Evolutionary conservation across 2,888 invertebrate species (phyloP), one percentile per base, ranked within the genome.

Genomic region (Tanytarsus gracilentus): DNA sequence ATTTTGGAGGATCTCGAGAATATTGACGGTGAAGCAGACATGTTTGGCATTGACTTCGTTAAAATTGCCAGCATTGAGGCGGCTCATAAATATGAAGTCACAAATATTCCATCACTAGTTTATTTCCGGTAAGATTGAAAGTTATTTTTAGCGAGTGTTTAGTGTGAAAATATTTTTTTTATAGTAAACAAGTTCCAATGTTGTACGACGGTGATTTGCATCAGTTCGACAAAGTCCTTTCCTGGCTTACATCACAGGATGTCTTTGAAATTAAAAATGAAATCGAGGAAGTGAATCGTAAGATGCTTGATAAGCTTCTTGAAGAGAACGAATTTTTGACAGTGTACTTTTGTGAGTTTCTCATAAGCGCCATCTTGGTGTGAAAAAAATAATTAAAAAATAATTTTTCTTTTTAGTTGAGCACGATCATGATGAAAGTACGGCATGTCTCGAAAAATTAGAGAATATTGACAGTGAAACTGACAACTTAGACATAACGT

Each of bases 391-490:
- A 56, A 40, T 25, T 18, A 44, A 11, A 25, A 18, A 2, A 33
- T 25, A 49, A 30, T 56, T 26, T 27, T 26, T 7, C 61, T 61
- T 72, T 75, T 4, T 66, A 92, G 92, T 91, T 73, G 90, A 92
- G 68, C 81, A 85, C 64, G 84, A 88, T 65, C 81, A 83, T 63
- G 79, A 82, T 33, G 89, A 90, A 66, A 93, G 94, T 72, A 80
- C 82, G 52, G 79, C 83, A n/a, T 89, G 93, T 0, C 75, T 90
- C 66, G 86, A 88, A 63, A 88, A 88, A 70, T 73, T 96, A 63
- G 96, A 96, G 71, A 90, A 88, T 66, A 95, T 96, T 66, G 96
- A 97, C 69, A 90, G 91, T 66, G 95, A 96, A 75, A 92, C 92
- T 0, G 93, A 94, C 70, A 91, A 91, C 72, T 78, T 95, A 69